Conservation (phyloP, 64 coral and sea anemone species). For the Montipora foliosa region DNA sequence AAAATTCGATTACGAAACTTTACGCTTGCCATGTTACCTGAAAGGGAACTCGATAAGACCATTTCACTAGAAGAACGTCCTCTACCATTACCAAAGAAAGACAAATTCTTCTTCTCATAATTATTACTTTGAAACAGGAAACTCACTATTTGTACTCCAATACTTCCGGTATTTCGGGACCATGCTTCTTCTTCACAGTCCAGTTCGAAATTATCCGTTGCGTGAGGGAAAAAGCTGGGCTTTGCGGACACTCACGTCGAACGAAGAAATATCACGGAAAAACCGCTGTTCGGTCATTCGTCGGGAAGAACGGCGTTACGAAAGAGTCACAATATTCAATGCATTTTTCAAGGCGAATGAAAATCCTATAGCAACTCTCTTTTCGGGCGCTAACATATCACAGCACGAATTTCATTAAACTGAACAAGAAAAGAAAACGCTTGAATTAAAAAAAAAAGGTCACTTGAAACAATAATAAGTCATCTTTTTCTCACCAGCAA, state of each 20-base stretch:
- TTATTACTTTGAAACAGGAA: too few species aligned
- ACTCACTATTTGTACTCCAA: not conserved
- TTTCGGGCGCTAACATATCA: not conserved
- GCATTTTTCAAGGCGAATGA: slow-evolving; percentile 19
- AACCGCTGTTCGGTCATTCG: slow-evolving; percentile 23
- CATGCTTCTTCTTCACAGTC: not conserved
- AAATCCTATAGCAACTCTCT: slow-evolving; percentile 43
- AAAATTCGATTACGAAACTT: too few species aligned
- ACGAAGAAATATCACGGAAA: not conserved
- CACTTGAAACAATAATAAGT: not conserved
- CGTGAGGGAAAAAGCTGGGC: not conserved
- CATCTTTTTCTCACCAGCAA: not conserved
- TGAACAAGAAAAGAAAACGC: not conserved
- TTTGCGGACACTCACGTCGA: not conserved
- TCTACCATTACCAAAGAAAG: too few species aligned
- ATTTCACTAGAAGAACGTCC: too few species aligned
- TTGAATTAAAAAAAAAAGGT: not conserved
- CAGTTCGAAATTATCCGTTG: not conserved
- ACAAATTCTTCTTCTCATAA: too few species aligned
- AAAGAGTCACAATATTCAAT: slow-evolving; percentile 33
- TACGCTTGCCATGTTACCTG: too few species aligned
- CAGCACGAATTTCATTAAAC: not conserved
- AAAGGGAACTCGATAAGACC: too few species aligned
- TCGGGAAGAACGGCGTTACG: not conserved
- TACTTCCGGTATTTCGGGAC: too few species aligned